Evolutionary conservation across 2,113 vertebrate species (phyloP).

Genomic region (Stercorarius parasiticus): DNA sequence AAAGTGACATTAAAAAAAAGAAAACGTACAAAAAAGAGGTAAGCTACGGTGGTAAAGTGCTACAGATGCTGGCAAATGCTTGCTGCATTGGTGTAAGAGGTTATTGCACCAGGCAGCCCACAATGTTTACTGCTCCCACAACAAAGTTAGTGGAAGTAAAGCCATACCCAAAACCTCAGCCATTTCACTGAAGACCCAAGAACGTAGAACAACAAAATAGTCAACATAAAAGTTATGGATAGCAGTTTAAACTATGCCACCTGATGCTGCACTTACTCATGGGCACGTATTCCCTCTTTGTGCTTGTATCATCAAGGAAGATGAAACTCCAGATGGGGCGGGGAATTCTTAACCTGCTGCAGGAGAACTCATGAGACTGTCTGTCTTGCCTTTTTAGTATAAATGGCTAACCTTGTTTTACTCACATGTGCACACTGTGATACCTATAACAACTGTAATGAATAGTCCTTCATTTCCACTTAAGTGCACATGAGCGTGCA

Average conservation of each 20-base stretch:
- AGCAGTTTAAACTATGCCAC: background rate
- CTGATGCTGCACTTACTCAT: background rate
- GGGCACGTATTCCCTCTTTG: background rate
- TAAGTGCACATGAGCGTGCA: background rate
- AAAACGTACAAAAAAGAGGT: background rate
- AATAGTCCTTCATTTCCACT: background rate
- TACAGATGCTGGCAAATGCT: background rate
- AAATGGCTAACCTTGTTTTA: background rate
- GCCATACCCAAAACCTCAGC: background rate
- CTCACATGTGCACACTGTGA: background rate
- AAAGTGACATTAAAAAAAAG: background rate
- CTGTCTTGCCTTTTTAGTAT: background rate
- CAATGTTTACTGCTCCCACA: background rate
- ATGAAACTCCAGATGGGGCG: background rate
- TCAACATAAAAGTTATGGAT: background rate
- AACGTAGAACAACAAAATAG: background rate
- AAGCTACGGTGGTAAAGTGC: background rate
- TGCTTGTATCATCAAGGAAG: background rate
- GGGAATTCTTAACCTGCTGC: background rate
- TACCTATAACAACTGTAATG: constrained; percentile 13
- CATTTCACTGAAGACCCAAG: background rate
- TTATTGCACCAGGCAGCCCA: background rate
- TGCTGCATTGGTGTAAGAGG: background rate
- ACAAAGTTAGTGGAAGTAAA: background rate
- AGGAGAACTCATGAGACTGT: background rate